A percentile compares a stretch with the other conserved stretches of the same genome.
phyloP scores from a whole-genome alignment of 2,888 invertebrate species.

The Baronia brevicornis region DNA sequence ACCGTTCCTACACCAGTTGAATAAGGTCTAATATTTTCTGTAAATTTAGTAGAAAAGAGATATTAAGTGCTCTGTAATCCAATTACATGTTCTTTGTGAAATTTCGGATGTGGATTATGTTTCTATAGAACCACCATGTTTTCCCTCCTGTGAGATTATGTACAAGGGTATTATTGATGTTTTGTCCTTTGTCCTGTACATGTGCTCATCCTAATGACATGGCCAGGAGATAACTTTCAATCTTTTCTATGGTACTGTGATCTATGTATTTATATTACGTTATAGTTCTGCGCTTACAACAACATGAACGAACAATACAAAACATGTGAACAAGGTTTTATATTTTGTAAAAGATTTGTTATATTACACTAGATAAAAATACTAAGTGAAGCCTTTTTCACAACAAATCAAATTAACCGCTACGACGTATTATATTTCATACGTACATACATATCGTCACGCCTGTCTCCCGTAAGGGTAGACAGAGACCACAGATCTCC shows the following conservation, averaged over 20 bases:
- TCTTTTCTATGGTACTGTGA: constrained; percentile 9
- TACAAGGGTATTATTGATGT: constrained; percentile 54
- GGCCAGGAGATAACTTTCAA: constrained; percentile 34
- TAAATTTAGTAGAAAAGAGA: constrained; percentile 54
- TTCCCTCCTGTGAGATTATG: constrained; percentile 54
- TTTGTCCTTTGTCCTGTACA: constrained; percentile 51
- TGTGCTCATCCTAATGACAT: constrained; percentile 43
- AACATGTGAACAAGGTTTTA: too few species aligned
- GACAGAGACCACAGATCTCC: too few species aligned
- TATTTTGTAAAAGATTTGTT: too few species aligned
- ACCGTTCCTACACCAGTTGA: fast-evolving
- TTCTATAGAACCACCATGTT: constrained; percentile 64
- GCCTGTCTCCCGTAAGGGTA: too few species aligned
- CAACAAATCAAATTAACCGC: too few species aligned
- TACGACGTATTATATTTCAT: too few species aligned
- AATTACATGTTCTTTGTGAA: constrained; percentile 70
- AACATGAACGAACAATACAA: too few species aligned
- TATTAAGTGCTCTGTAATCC: constrained; percentile 71
- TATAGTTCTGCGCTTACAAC: too few species aligned
- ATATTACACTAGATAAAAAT: too few species aligned
- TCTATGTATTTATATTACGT: constrained; percentile 18
- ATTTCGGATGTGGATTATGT: constrained; percentile 71
- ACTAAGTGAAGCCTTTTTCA: too few species aligned
- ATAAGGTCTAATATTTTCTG: constrained; percentile 33
- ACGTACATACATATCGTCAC: too few species aligned